Evolutionary conservation across 2,888 invertebrate genomes (phyloP).

Genomic region (Dromius quadrimaculatus): DNA sequence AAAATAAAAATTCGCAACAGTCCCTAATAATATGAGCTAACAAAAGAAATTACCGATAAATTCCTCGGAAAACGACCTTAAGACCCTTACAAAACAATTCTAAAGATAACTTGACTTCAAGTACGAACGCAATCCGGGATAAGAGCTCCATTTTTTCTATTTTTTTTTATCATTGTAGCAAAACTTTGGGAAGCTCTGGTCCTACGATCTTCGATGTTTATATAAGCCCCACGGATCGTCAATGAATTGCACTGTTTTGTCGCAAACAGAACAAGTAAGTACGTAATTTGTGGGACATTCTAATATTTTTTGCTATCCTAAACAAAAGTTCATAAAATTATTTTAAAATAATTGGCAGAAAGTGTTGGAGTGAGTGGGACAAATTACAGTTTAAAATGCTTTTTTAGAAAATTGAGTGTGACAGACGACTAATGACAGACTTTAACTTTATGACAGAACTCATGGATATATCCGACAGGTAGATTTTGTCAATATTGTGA

Average conservation of each 20-base stretch:
- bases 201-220: slow-evolving; percentile 6
- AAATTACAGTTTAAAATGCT: background rate
- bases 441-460: no score
- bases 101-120: no score
- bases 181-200: slow-evolving; percentile 1
- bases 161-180: background rate
- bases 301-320: background rate
- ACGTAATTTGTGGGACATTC: background rate
- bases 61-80: no score
- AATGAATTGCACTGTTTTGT: slow-evolving; percentile 26
- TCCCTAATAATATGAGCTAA: background rate
- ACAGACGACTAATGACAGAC: background rate
- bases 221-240: slow-evolving; percentile 1
- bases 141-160: no score
- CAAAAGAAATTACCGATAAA: no score
- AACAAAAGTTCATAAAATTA: slow-evolving; percentile 22
- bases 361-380: background rate
- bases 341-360: slow-evolving; percentile 11
- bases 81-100: no score
- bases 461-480: no score
- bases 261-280: slow-evolving; percentile 13
- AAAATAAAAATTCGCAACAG: slow-evolving; percentile 12
- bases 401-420: background rate
- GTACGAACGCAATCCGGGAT: no score
- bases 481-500: no score